phyloP scores from a whole-genome alignment of 2,888 invertebrate species.

The Athetis lepigone region DNA sequence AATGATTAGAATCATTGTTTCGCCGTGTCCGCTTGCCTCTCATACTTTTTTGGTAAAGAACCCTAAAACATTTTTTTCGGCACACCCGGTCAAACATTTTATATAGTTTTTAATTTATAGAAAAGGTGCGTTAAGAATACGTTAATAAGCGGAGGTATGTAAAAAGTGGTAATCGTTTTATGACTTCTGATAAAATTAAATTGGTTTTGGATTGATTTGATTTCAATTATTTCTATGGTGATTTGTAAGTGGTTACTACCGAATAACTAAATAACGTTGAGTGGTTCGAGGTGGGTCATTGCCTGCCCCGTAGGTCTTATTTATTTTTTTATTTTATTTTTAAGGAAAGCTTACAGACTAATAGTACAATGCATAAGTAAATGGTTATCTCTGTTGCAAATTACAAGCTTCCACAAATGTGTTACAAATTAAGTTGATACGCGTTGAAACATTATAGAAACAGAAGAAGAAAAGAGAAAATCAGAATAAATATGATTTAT shows the following conservation, averaged over 20 bases:
- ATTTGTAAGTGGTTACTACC: constrained; percentile 20
- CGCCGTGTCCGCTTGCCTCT: neutral
- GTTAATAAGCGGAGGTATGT: constrained; percentile 35
- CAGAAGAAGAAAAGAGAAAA: no score
- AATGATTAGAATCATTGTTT: no score
- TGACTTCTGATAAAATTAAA: constrained; percentile 33
- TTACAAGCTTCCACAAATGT: no score
- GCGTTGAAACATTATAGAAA: no score
- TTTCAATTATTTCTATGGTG: constrained; percentile 30
- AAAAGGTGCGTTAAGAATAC: constrained; percentile 54
- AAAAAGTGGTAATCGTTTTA: constrained; percentile 36
- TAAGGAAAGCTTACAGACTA: no score
- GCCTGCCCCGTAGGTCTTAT: no score
- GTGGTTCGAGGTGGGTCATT: neutral
- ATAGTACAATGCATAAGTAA: no score
- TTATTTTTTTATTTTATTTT: no score
- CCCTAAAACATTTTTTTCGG: constrained; percentile 40
- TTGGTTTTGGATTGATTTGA: constrained; percentile 36
- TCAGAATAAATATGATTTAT: no score
- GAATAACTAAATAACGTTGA: constrained; percentile 16
- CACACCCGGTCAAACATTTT: constrained; percentile 36
- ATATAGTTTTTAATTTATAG: constrained; percentile 49
- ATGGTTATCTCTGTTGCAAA: no score
- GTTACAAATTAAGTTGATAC: no score
- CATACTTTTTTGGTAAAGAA: no score